Evolutionary conservation across 1,140 invertebrate species (phyloP), one percentile per base, ranked within the genome.

Genomic region (Heliothis subflexa): DNA sequence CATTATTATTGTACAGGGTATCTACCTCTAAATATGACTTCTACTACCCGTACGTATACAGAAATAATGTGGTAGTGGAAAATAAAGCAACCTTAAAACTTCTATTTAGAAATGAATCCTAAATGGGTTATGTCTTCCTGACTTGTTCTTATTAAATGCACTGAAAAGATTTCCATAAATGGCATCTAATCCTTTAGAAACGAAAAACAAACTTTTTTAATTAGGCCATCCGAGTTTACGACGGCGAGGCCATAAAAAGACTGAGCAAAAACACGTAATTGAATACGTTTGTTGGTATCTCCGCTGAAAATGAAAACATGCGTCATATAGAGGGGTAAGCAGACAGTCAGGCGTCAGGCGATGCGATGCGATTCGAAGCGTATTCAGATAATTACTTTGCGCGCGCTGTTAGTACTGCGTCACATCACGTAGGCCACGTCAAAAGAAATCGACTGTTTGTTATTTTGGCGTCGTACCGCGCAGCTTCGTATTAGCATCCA

Each of bases 121-220:
- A 33, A 33, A 33, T 33, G 3, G 7, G 7, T 33, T 33, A 33
- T 7, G 33, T 33, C 33, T 33, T 5, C 33, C 33, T 33, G 33
- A 33, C 33, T 64, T 64, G 62, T 71, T 1, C 50, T 54, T 16
- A 55, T 50, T 45, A 55, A 64, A 57, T 45, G 33, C 21, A 54
- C 40, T 47, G 55, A 49, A 21, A 68, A 25, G 55, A 14, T 4
- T 14, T 9, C 33, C 40, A 59, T 73, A 59, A 73, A 61, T 25
- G 54, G 33, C 40, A 73, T 59, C 25, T 40, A 73, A 59, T 73
- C 71, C 71, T 61, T 73, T 73, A 47, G n/a, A 28, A 72, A 72
- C 28, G 25, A 40, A 55, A 40, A 47, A 59, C 40, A 57, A 59
- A 73, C 54, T 59, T 73, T 73, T 73, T 73, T 73, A 73, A 73